Evolutionary conservation across 1,140 invertebrate species (phyloP).

Genomic region (Trichoplusia ni): DNA sequence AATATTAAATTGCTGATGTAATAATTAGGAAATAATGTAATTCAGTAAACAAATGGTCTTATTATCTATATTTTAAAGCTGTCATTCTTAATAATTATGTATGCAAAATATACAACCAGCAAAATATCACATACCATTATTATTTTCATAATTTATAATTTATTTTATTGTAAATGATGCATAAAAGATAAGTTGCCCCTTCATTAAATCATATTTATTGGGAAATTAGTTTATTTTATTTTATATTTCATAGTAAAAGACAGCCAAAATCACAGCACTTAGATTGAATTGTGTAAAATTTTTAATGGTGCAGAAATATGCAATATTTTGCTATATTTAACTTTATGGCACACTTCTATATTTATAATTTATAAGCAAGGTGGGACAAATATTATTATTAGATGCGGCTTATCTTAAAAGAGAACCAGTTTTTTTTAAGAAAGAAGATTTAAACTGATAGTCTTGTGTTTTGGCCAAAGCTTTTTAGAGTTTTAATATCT

Average conservation of each 20-base stretch:
- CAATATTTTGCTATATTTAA: conserved; percentile 9
- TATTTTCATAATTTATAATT: conserved; percentile 25
- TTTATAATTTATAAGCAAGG: conserved; percentile 4
- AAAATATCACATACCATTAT: conserved; percentile 51
- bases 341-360: conserved; percentile 11
- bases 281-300: conserved; percentile 12
- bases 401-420: neutral
- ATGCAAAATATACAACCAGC: conserved; percentile 46
- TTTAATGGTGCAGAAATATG: conserved; percentile 19
- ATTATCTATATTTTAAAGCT: conserved; percentile 45
- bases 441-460: too few species aligned
- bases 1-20: neutral
- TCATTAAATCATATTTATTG: neutral
- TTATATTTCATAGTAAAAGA: conserved; percentile 8
- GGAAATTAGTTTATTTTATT: neutral
- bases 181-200: conserved; percentile 2
- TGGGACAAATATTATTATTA: neutral
- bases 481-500: neutral
- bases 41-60: conserved; percentile 22
- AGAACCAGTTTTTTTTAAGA: too few species aligned
- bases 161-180: conserved; percentile 33
- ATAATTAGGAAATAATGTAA: neutral
- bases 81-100: conserved; percentile 42
- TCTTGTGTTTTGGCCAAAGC: conserved; percentile 20
- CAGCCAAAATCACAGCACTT: conserved; percentile 25